Evolutionary conservation across 2,888 invertebrate species (phyloP), one percentile per base, ranked within the genome.

Genomic region (Conus canariensis): DNA sequence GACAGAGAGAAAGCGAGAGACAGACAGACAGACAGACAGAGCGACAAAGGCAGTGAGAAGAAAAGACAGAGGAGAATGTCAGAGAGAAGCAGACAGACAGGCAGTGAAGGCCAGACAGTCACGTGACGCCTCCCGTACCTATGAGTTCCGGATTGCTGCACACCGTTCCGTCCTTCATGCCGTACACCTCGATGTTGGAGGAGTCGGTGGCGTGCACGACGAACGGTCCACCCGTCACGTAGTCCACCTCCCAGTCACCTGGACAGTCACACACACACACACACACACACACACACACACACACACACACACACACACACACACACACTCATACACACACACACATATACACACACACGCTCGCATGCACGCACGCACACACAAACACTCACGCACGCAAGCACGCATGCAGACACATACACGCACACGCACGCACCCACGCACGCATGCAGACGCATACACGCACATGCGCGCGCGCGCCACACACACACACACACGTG

Each of bases 191-290:
- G 10, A 95, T 92, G 90, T 95, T 94, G 8, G 94, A 92, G 16
- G 93, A 92, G 67, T 94, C 94, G 0, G 94, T 93, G 60, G 94
- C 93, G 74, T 94, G 93, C 74, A 94, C 92, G 56, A 94, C 92
- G 87, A 94, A 94, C 0, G 94, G 94, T 14, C 94, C 94, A 4
- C 95, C 95, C 7, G 95, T 95, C 90, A 94, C 91, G 90, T 95
- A 95, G 90, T 95, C 95, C 22, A 95, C 92, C 92, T 95, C 94
- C 95, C 95, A 95, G 90, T 95, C 95, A 93, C 95, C 95, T 95
- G 91, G 2, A 10, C 64, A 0, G 1, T 10, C 64, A 64, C 64
- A 64, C 64, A 64, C 64, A 30, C 45, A 45, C 45, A 77, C 74
- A 77, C 74, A 77, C 74, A 77, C 67, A 67, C 67, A 67, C 67